Base-by-base conservation (phyloP, 2,888 invertebrate genomes). In the Tenthredo mesomela region DNA sequence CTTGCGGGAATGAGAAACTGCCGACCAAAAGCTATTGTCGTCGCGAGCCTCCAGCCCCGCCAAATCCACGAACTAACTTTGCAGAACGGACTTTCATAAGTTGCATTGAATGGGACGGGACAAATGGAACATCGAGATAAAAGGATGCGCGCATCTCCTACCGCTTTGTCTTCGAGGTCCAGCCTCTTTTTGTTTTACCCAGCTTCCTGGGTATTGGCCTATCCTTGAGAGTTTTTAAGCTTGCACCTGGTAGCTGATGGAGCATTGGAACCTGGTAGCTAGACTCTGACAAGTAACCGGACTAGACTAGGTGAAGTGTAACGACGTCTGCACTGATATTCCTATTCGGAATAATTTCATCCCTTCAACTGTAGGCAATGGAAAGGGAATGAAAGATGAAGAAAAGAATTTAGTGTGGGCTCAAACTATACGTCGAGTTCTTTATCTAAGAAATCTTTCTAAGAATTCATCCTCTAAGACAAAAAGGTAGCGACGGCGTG, bases 71-170 rank as follows among this genome's bases (percentile, higher is more conserved):
- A 88, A 88, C 89, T 88, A 91, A 91, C 90, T 90, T 91, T 89
- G 88, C 89, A 87, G 88, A 89, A 88, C 89, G 89, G 89, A 89
- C 90, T 90, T 90, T 88, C 90, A 90, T 91, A 91, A 92, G 91
- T 90, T 90, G 89, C 89, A 89, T 89, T 92, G 89, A 91, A 92
- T 90, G 90, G 89, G 88, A 37, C 43, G 70, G 82, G 82, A 82
- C 82, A 82, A 82, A 82, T 82, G 82, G 82, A 70, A 90, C 91
- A 90, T 90, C 87, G 90, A 88, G 90, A 91, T 91, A 90, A 91
- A 92, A 91, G 90, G 84, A 88, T 85, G 86, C 86, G 86, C 84
- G 86, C 67, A 70, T 82, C 82, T 82, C 82, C 65, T 47, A 15
- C 70, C 70, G 67, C 82, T 67, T 82, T 82, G 82, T 82, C 82